Conservation (phyloP, 2,113 vertebrate species). For the Gadus chalcogrammus region DNA sequence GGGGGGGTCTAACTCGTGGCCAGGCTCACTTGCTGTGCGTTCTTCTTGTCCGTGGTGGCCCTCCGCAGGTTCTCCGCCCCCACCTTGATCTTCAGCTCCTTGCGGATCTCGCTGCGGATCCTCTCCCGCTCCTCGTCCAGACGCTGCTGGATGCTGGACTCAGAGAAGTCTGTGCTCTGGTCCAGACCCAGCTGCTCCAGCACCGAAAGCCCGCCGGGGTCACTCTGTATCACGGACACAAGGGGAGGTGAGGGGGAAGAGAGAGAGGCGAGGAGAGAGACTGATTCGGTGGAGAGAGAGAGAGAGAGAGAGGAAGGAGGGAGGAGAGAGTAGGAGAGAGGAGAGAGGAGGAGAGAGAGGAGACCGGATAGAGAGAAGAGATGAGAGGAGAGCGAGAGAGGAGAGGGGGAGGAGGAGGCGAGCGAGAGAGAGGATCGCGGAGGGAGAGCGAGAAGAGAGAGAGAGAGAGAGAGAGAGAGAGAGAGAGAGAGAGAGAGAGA, state of each 20-base stretch:
- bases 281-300: too few species aligned
- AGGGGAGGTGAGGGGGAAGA: too few species aligned
- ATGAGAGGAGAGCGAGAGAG: too few species aligned
- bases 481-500: neutral
- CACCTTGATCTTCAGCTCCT: conserved; percentile 95
- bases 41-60: conserved; percentile 84
- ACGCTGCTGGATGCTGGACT: conserved; percentile 80
- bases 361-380: too few species aligned
- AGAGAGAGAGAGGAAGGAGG: conserved; percentile 23
- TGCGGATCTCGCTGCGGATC: conserved; percentile 90
- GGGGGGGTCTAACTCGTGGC: too few species aligned
- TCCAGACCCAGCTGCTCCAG: conserved; percentile 75
- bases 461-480: neutral
- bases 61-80: conserved; percentile 88
- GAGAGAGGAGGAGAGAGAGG: conserved; percentile 30
- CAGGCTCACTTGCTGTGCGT: conserved; percentile 81
- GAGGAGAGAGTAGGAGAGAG: neutral
- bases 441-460: too few species aligned
- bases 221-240: conserved; percentile 57
- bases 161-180: conserved; percentile 79
- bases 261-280: neutral
- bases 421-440: too few species aligned
- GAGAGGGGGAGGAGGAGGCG: too few species aligned
- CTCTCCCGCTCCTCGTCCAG: conserved; percentile 85
- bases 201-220: conserved; percentile 73